A percentile compares a stretch with the other conserved stretches of the same genome.
phyloP scores from a whole-genome alignment of 2,888 invertebrate genomes.

The Mythimna loreyi region DNA sequence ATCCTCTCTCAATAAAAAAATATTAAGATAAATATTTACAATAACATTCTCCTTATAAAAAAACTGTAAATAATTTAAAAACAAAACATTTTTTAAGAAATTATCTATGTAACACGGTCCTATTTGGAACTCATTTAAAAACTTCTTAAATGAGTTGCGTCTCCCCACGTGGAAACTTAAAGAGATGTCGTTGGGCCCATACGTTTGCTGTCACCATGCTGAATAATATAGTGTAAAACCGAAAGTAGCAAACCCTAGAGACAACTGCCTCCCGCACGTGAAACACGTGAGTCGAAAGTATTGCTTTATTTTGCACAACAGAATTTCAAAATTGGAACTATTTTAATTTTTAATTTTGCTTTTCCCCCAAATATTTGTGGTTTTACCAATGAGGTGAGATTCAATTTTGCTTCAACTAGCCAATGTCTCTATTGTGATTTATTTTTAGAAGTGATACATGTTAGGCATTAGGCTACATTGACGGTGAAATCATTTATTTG shows the following conservation, averaged over 20 bases:
- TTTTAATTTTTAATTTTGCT: conserved; percentile 58
- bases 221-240: background rate
- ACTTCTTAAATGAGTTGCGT: background rate
- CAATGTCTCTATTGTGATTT: conserved; percentile 25
- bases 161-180: background rate
- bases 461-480: conserved; percentile 6
- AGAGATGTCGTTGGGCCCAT: background rate
- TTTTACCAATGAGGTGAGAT: conserved; percentile 42
- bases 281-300: conserved; percentile 68
- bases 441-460: background rate
- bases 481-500: background rate
- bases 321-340: conserved; percentile 54
- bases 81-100: background rate
- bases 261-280: conserved; percentile 58
- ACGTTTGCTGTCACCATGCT: background rate
- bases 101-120: background rate
- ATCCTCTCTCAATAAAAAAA: background rate
- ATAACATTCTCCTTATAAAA: background rate
- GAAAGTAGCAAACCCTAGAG: conserved; percentile 42
- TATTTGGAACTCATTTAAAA: background rate
- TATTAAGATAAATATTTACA: background rate
- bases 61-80: background rate
- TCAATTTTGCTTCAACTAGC: conserved; percentile 16
- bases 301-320: conserved; percentile 36
- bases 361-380: conserved; percentile 47